Base-by-base conservation (phyloP, 2,888 invertebrate species). In the Ophion slaviceki region DNA sequence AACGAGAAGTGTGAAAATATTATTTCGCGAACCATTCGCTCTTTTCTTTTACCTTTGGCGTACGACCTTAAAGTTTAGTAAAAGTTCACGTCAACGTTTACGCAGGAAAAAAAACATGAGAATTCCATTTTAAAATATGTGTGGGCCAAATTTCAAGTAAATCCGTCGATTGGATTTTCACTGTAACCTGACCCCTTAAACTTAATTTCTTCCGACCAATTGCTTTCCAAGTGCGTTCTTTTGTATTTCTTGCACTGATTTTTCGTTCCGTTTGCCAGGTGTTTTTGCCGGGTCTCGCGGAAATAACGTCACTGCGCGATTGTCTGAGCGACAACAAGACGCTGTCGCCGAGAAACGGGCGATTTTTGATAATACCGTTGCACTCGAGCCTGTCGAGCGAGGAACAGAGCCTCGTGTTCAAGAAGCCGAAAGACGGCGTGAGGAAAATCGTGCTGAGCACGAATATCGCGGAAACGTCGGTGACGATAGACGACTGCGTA, bases 401-500 rank as follows among this genome's bases (percentile, higher is more conserved):
- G 91, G 98, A 98, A 89, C 98, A 98, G 93, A 94, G 96, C 0
- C 93, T 96, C 62, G 97, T 98, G 32, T 96, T 96, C 91, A 96
- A 96, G 90, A 96, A 96, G 88, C 96, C 97, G 0, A 96, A 96
- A 53, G 93, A 94, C 0, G 97, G 97, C 0, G 95, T 96, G 28
- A 95, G 99, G 57, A 99, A 99, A 95, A 98, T 99, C 84, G 97
- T 98, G 0, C 94, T 99, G 0, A 94, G 96, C 11, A 99, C 99
- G 0, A 99, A 99, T 92, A 97, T 99, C 86, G 99, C 99, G 0
- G 99, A 99, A 95, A 99, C 99, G 0, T 98, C 98, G 0, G 96
- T 99, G 8, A 99, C 99, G 7, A 98, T 99, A 86, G 98, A 99
- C 91, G 99, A 99, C 94, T 98, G 99, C 89, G 98, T 98, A 0